Evolutionary conservation across 2,797 vertebrate genomes (phyloP).

Genomic region (Protonibea diacanthus): DNA sequence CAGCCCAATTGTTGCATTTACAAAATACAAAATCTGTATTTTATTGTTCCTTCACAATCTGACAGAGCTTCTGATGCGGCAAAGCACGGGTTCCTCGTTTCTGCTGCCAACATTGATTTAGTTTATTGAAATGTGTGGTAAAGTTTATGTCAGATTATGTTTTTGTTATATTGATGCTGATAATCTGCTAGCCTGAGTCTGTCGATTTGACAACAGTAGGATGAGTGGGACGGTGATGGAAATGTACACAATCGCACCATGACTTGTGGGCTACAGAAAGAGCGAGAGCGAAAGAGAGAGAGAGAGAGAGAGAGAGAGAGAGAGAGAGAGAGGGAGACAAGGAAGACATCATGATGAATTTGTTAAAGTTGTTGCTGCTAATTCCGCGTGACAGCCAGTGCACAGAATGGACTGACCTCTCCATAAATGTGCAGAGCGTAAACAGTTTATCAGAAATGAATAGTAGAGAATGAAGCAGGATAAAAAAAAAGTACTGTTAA

Average conservation of each 20-base stretch:
- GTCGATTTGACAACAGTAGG: slow-evolving; percentile 32
- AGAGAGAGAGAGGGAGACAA: not conserved
- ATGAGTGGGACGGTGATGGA: slow-evolving; percentile 43
- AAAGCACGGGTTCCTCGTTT: slow-evolving; percentile 15
- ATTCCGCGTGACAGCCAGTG: slow-evolving; percentile 3
- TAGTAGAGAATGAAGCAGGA: no score
- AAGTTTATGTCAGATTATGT: slow-evolving; percentile 8
- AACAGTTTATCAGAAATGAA: not conserved
- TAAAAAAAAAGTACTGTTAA: not conserved
- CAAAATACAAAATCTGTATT: slow-evolving; percentile 12
- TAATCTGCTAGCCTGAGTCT: slow-evolving; percentile 19
- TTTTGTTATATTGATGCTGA: slow-evolving; percentile 19
- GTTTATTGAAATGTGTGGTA: not conserved
- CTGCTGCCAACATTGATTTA: not conserved
- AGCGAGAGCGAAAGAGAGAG: not conserved
- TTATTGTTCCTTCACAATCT: slow-evolving; percentile 20
- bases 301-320: not conserved
- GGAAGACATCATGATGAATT: slow-evolving; percentile 1
- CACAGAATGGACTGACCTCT: not conserved
- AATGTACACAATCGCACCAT: slow-evolving; percentile 32
- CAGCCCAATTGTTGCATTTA: slow-evolving; percentile 16
- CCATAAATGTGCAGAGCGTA: not conserved
- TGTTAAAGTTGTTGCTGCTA: slow-evolving; percentile 23
- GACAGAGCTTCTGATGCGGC: not conserved
- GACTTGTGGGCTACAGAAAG: slow-evolving; percentile 14